Conservation (phyloP, 2,113 vertebrate species). For the Gobius niger region DNA sequence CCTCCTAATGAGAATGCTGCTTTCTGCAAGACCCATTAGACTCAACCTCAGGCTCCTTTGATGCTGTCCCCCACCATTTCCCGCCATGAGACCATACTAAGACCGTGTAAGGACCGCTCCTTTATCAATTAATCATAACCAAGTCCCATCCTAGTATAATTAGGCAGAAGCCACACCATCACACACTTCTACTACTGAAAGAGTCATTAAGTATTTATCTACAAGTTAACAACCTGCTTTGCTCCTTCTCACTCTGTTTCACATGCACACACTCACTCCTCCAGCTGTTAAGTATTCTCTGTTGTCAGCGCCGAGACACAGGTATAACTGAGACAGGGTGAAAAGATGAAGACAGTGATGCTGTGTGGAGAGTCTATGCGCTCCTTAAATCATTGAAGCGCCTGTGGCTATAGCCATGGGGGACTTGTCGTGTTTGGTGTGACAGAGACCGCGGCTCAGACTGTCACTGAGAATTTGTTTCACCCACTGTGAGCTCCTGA, state of each 20-base stretch:
- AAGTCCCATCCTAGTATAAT: slow-evolving; percentile 95
- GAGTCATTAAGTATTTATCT: slow-evolving; percentile 98
- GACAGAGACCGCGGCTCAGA: slow-evolving; percentile 77
- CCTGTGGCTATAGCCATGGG: slow-evolving; percentile 82
- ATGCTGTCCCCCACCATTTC: slow-evolving; percentile 87
- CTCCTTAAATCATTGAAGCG: slow-evolving; percentile 70
- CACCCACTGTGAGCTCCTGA: slow-evolving; percentile 87
- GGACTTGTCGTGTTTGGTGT: slow-evolving; percentile 80
- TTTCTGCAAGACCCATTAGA: slow-evolving; percentile 92
- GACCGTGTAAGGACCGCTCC: slow-evolving; percentile 88
- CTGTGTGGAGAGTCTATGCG: slow-evolving; percentile 60
- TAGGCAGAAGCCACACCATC: slow-evolving; percentile 94
- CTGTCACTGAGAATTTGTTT: slow-evolving; percentile 69
- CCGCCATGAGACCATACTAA: slow-evolving; percentile 84
- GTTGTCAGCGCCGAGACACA: slow-evolving; percentile 38
- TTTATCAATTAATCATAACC: slow-evolving; percentile 99
- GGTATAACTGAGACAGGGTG: slow-evolving; percentile 36
- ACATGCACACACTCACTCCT: slow-evolving; percentile 59
- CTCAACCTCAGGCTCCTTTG: slow-evolving; percentile 93
- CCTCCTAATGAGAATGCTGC: slow-evolving; percentile 90
- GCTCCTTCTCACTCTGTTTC: slow-evolving; percentile 57
- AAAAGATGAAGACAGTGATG: slow-evolving; percentile 24
- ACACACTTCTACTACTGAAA: slow-evolving; percentile 81
- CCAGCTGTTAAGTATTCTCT: slow-evolving; percentile 57
- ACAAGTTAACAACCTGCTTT: slow-evolving; percentile 87